These are phyloP conservation scores for Aphelinus certus DNA, from an alignment of 1,140 invertebrate genomes.

Conservation along the genomic window DNA sequence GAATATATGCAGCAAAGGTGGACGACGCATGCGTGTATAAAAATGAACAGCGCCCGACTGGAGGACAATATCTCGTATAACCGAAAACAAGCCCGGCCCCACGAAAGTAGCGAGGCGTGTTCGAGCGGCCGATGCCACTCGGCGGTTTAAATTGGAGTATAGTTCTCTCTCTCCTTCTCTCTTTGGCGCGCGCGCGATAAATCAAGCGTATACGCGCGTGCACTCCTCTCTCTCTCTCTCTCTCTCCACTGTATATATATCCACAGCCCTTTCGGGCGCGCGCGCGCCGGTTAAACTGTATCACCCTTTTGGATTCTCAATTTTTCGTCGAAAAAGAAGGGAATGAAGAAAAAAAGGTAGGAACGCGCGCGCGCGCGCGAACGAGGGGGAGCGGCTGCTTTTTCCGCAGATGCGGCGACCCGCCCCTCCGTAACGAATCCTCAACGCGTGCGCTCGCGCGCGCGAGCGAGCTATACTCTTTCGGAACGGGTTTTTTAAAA, in stretches of 20 bases:
- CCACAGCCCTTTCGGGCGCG: background rate
- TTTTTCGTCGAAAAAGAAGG: slow-evolving; percentile 25
- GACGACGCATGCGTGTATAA: too few species aligned
- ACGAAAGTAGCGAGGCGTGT: too few species aligned
- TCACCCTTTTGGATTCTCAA: background rate
- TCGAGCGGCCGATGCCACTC: background rate
- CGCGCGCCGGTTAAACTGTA: slow-evolving; percentile 10
- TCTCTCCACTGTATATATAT: too few species aligned
- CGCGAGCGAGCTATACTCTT: too few species aligned
- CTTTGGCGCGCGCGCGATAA: background rate
- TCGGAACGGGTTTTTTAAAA: too few species aligned
- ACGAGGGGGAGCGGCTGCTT: slow-evolving; percentile 3
- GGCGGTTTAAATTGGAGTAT: background rate
- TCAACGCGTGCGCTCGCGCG: background rate
- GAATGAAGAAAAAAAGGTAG: background rate
- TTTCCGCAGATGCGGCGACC: slow-evolving; percentile 23
- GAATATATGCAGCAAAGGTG: too few species aligned
- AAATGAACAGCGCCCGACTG: too few species aligned
- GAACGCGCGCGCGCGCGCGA: background rate
- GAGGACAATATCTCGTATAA: too few species aligned
- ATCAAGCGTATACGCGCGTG: too few species aligned
- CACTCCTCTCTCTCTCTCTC: too few species aligned
- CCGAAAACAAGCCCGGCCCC: too few species aligned
- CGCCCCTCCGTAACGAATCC: slow-evolving; percentile 24
- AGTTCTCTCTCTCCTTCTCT: background rate